Evolutionary conservation across 2,113 vertebrate species (phyloP).

Genomic region (Pyxicephalus adspersus): DNA sequence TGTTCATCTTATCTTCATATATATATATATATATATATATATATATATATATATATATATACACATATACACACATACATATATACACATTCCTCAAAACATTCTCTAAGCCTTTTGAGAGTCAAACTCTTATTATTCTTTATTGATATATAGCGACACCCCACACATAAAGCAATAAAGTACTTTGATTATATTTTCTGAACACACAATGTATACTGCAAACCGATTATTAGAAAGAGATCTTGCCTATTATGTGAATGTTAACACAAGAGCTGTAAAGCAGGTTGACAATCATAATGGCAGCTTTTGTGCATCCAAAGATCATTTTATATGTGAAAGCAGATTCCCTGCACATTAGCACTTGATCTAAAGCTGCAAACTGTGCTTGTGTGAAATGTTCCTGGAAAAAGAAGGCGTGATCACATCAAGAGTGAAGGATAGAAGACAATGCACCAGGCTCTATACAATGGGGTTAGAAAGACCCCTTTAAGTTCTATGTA

Average conservation of each 20-base stretch:
- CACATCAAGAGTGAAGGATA: constrained; percentile 15
- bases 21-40: too few relatives aligned
- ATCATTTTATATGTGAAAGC: constrained; percentile 6
- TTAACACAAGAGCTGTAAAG: constrained; percentile 10
- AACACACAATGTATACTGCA: background rate
- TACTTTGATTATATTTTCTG: background rate
- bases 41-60: too few relatives aligned
- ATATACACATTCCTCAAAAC: too few relatives aligned
- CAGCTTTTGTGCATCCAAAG: constrained; percentile 1
- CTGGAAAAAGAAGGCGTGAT: background rate
- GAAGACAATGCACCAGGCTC: constrained; percentile 1
- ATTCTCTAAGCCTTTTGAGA: too few relatives aligned
- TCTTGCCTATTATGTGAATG: background rate
- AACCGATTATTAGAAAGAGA: background rate
- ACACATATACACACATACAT: too few relatives aligned
- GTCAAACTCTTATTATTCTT: too few relatives aligned
- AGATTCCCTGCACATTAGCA: constrained; percentile 31
- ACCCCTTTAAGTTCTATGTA: constrained; percentile 61
- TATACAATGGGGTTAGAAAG: background rate
- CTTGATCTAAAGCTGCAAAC: constrained; percentile 6
- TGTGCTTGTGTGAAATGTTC: constrained; percentile 4
- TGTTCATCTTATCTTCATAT: too few relatives aligned
- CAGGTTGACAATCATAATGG: constrained; percentile 10
- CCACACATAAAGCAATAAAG: background rate
- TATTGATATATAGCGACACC: background rate